phyloP scores from a whole-genome alignment of 2,888 invertebrate genomes.

The Beris morrisii region DNA sequence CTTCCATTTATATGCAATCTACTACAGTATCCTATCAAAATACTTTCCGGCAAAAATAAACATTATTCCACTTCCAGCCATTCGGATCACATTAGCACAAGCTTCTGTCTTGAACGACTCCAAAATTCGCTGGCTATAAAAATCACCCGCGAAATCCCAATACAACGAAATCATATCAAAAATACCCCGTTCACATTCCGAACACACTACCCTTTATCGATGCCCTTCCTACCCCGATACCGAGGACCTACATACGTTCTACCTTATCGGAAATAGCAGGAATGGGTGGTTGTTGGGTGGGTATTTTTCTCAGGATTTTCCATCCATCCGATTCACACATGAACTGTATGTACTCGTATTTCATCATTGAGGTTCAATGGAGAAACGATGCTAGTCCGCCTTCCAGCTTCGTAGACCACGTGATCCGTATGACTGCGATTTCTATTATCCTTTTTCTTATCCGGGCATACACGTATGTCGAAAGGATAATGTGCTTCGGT shows the following conservation, averaged over 20 bases:
- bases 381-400: not conserved
- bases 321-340: not conserved
- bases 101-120: slow-evolving; percentile 5
- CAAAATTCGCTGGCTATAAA: slow-evolving; percentile 31
- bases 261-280: no score
- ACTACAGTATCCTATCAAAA: no score
- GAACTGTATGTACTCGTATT: not conserved
- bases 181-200: not conserved
- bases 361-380: no score
- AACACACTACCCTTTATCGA: not conserved
- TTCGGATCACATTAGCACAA: no score
- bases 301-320: no score
- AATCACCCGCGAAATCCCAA: slow-evolving; percentile 32
- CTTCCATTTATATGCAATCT: no score
- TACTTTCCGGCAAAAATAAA: no score
- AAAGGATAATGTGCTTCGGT: not conserved
- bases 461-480: slow-evolving; percentile 15
- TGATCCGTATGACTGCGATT: slow-evolving; percentile 8
- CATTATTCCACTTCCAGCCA: no score
- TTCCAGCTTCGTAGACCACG: not conserved
- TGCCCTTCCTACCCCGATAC: no score
- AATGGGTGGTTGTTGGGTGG: not conserved
- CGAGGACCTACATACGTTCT: no score
- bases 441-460: slow-evolving; percentile 35
- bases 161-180: slow-evolving; percentile 11